Evolutionary conservation across 2,888 invertebrate species (phyloP).

Genomic region (Priocnemis perturbator): DNA sequence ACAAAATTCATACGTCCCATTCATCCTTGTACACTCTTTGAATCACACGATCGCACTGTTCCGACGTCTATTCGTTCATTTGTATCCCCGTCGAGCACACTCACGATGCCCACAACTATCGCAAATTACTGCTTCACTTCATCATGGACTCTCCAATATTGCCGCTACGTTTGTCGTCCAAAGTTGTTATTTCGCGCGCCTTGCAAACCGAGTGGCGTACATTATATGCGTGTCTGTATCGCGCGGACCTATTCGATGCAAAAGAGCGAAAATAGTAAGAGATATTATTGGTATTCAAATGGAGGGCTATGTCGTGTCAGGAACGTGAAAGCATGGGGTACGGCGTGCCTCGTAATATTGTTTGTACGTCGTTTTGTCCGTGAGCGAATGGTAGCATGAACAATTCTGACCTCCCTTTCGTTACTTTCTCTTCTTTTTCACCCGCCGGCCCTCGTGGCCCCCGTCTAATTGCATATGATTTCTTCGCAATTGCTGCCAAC

Average conservation of each 20-base stretch:
- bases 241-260: neutral
- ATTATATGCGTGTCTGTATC: conserved; percentile 24
- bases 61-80: conserved; percentile 23
- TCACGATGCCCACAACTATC: conserved; percentile 21
- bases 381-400: conserved; percentile 61
- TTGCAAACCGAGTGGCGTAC: conserved; percentile 44
- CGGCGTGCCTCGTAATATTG: conserved; percentile 58
- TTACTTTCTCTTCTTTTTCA: conserved; percentile 42
- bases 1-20: conserved; percentile 21
- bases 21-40: conserved; percentile 43
- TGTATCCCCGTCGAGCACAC: conserved; percentile 39
- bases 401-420: conserved; percentile 38
- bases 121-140: conserved; percentile 34
- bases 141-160: conserved; percentile 69
- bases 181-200: conserved; percentile 45
- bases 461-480: conserved; percentile 28
- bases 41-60: conserved; percentile 44
- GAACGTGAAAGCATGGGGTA: conserved; percentile 60
- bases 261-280: neutral
- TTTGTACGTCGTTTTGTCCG: conserved; percentile 64
- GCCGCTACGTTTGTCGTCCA: conserved; percentile 58
- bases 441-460: conserved; percentile 15
- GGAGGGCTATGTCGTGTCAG: conserved; percentile 65
- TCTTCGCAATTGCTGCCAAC: conserved; percentile 33
- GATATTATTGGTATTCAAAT: conserved; percentile 75